A percentile compares a stretch with the other conserved stretches of the same genome.
Evolutionary conservation across 2,797 vertebrate genomes (phyloP).

Genomic region (Pampus argenteus): DNA sequence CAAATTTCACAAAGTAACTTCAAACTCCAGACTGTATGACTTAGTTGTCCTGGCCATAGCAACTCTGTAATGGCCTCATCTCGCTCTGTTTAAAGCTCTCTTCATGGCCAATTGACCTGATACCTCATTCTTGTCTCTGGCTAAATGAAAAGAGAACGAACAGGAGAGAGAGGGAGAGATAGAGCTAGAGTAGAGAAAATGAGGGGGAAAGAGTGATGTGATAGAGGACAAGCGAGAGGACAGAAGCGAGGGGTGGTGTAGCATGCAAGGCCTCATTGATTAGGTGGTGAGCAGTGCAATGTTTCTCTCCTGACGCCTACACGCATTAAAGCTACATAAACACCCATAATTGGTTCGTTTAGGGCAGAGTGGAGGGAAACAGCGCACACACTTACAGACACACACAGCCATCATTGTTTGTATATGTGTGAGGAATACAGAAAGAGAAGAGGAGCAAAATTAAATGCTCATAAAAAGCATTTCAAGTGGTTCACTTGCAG

Average conservation of each 20-base stretch:
- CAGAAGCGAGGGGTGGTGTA: conserved; percentile 65
- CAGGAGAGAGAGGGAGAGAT: conserved; percentile 10
- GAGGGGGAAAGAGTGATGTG: conserved; percentile 47
- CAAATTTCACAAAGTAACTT: conserved; percentile 22
- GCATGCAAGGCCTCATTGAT: conserved; percentile 82
- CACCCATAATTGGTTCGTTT: conserved; percentile 82
- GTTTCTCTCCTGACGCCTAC: conserved; percentile 82
- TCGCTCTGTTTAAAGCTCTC: conserved; percentile 76
- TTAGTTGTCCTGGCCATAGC: conserved; percentile 41
- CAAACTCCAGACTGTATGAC: conserved; percentile 19
- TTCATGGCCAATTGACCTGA: conserved; percentile 86
- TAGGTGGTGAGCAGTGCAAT: conserved; percentile 82
- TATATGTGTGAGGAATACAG: conserved; percentile 43
- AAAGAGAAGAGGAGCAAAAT: conserved; percentile 54
- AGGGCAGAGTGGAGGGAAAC: conserved; percentile 64
- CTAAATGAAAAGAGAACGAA: conserved; percentile 81
- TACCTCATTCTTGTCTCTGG: conserved; percentile 76
- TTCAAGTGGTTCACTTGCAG: conserved; percentile 21
- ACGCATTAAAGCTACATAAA: conserved; percentile 83
- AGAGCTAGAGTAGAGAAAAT: conserved; percentile 35
- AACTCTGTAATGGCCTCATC: conserved; percentile 70
- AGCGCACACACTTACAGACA: conserved; percentile 34
- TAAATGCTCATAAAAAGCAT: conserved; percentile 58
- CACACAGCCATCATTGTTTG: conserved; percentile 33
- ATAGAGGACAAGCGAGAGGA: conserved; percentile 49